Percentiles rank a stretch among this genome's conserved stretches.
Evolutionary conservation across 2,797 vertebrate genomes (phyloP).

Genomic region (Clarias fuscus): DNA sequence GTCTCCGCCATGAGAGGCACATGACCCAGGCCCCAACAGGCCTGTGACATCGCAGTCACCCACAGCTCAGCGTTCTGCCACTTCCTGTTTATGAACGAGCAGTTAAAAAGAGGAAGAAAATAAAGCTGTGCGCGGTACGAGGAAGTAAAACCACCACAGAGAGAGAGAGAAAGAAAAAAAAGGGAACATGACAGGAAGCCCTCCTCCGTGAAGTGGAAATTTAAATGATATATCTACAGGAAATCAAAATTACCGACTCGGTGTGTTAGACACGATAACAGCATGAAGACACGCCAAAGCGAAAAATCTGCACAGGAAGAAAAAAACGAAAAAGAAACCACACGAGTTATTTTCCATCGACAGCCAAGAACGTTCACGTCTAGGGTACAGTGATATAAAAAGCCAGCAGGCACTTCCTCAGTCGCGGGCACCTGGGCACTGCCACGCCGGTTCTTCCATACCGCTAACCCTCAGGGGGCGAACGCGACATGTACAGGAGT

Average conservation of each 20-base stretch:
- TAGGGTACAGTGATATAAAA: neutral
- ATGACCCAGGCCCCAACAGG: constrained; percentile 50
- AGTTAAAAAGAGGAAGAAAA: neutral
- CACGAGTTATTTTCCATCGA: neutral
- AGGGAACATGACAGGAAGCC: neutral
- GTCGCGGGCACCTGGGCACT: neutral
- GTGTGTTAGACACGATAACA: neutral
- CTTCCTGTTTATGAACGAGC: constrained; percentile 39
- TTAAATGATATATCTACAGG: neutral
- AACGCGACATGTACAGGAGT: neutral
- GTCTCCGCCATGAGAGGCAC: constrained; percentile 15
- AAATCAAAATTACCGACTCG: neutral
- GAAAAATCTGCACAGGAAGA: neutral
- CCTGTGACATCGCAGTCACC: constrained; percentile 59
- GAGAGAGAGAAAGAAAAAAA: neutral
- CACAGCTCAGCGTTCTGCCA: constrained; percentile 44
- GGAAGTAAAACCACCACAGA: constrained; percentile 42
- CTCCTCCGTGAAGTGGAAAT: neutral
- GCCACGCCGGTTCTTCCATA: neutral
- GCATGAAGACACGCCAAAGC: neutral
- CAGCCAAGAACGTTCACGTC: neutral
- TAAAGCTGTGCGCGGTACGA: neutral
- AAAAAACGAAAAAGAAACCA: neutral
- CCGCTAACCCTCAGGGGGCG: neutral
- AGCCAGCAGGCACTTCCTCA: neutral